Base-by-base conservation (phyloP, 2,797 vertebrate genomes). In the Stomatorhinus walkeri region DNA sequence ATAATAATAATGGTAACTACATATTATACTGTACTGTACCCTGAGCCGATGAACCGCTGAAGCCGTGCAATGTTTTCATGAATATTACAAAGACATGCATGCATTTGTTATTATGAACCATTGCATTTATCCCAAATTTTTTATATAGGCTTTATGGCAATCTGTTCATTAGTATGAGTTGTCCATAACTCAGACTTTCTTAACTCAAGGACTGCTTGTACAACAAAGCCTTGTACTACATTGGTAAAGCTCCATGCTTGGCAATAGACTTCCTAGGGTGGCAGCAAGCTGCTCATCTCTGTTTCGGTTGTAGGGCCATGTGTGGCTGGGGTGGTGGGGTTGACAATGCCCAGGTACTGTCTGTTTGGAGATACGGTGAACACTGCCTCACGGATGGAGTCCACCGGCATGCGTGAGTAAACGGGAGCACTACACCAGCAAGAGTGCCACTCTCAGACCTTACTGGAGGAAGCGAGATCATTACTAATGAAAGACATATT, bases 331-430 rank as follows among this genome's bases (percentile, higher is more conserved):
- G 92, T 93, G 28, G 92, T 93, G 16, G 92, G 92, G 46, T 91
- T 93, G 48, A 93, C 91, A 7, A 93, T 93, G 91, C 91, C 92
- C 49, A 88, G 93, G n/a, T 93, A 93, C 52, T 93, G 92, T 88
- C 91, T 93, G 10, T 93, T 92, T 49, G 91, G 92, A 8, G 91
- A 92, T 84, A 93, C 92, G 0, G 91, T 93, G 40, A 93, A 90
- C 89, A 92, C 89, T 2, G 92, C 92, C 32, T 93, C 92, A 16
- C 89, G 84, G 61, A 92, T 93, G 92, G 92, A 93, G 87, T 91
- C 92, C 56, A 91, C 91, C 8, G 92, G 92, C 24, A 89, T 91
- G 90, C 91, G 92, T 92, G 90, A 92, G 92, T 92, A 28, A 12
- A 68, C 28, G 12, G 64, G 28, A 68, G 64, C 49, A 14, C 24